Base-by-base conservation (phyloP, 2,113 vertebrate species). In the Myiozetetes cayanensis region DNA sequence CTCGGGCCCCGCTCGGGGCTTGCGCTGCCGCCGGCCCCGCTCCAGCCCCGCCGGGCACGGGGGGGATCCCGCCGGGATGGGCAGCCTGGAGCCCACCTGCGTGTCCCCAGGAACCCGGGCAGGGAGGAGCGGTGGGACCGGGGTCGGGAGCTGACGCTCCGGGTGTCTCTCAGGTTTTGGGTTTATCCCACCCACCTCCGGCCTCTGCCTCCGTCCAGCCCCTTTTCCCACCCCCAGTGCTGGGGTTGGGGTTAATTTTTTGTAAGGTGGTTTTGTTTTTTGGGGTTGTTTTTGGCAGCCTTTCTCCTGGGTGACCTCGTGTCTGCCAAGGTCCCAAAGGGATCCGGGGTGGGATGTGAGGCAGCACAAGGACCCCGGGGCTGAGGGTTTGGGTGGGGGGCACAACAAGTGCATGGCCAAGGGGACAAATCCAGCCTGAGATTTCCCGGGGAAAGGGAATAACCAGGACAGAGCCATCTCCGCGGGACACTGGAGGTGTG, bases 261-360 rank as follows among this genome's bases (percentile, higher is more conserved):
- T 25, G 31, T 30, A 14, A 46, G 65, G 44, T n/a, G 10, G 6
- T 14, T 22, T n/a, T 7, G 53, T 18, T 7, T 46, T 44, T 41
- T 12, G 39, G n/a, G 22, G n/a, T 35, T 22, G 8, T 7, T 23
- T 7, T 7, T 19, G 43, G 19, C 63, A 22, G 93, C 94, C 85
- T 85, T 96, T 93, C 93, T 82, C 31, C 76, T 93, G 3, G 2
- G 35, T 97, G 96, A 97, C 85, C 89, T 98, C 97, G 93, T 59
- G 49, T 3, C 52, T 97, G 98, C 96, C 84, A 0, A 25, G 6
- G 1, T 25, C 88, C 84, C 76, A 39, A 41, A 66, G 74, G 87
- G 81, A 82, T 39, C 14, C 7, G 10, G 43, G 88, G 53, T 43
- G 66, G 61, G 81, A 18, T 15, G 59, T 9, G 46, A 46, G 74